Evolutionary conservation across 1,140 invertebrate species (phyloP).

Genomic region (Drosophila bocki): DNA sequence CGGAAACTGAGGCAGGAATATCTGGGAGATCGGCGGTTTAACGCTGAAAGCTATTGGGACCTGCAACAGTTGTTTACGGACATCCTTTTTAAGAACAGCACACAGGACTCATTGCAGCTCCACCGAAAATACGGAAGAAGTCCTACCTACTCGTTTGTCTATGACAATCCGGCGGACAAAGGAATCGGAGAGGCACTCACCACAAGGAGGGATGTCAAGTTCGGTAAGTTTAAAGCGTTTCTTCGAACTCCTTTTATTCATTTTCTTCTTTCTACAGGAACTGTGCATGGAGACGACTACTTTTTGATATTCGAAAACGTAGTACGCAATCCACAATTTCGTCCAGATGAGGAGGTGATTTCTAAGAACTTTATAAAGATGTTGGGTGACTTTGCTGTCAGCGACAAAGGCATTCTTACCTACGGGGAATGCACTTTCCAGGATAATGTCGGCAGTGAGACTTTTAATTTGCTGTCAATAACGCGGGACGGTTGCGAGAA

Average conservation of each 20-base stretch:
- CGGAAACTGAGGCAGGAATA: conserved; percentile 40
- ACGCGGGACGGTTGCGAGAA: conserved; percentile 20
- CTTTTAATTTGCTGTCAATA: conserved; percentile 26
- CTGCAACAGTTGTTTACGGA: conserved; percentile 62
- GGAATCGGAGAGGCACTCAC: conserved; percentile 38
- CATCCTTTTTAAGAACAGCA: conserved; percentile 61
- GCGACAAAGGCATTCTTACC: conserved; percentile 8
- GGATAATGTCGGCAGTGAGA: conserved; percentile 30
- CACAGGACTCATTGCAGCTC: conserved; percentile 41
- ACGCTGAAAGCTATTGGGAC: conserved; percentile 44
- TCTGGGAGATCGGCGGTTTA: conserved; percentile 48
- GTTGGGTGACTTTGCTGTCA: conserved; percentile 48
- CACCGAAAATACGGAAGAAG: conserved; percentile 36
- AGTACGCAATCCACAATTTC: not conserved
- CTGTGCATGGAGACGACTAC: conserved; percentile 68
- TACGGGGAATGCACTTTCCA: conserved; percentile 27
- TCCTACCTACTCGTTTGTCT: conserved; percentile 59
- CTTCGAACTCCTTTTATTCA: not conserved
- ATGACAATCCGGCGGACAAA: conserved; percentile 61
- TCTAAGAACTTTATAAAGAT: conserved; percentile 58
- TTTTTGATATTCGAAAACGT: conserved; percentile 54
- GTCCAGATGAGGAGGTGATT: conserved; percentile 45
- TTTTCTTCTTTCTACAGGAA: conserved; percentile 29
- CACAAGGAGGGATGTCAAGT: conserved; percentile 40
- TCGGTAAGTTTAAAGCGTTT: conserved; percentile 31